Evolutionary conservation across 2,888 invertebrate genomes (phyloP).

Genomic region (Ophion ellenae): DNA sequence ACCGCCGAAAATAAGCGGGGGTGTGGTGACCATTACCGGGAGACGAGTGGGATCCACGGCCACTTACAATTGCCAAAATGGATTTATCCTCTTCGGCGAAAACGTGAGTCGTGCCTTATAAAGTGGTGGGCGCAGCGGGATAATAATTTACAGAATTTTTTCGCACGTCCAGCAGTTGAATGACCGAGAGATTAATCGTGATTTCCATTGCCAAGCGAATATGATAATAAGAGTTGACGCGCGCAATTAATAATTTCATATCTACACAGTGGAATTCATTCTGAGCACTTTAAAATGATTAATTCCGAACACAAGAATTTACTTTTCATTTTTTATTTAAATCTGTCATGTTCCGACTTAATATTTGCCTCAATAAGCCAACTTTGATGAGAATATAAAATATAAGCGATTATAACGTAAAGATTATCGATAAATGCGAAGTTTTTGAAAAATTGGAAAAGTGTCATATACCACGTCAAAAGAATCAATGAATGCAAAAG

Average conservation of each 20-base stretch:
- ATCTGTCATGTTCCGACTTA: no score
- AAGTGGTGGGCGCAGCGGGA: background rate
- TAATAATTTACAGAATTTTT: background rate
- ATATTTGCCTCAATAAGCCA: no score
- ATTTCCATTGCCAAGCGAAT: slow-evolving; percentile 32
- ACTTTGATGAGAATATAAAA: no score
- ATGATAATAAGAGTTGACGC: slow-evolving; percentile 25
- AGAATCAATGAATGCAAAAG: no score
- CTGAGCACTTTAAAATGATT: no score
- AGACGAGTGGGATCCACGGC: slow-evolving; percentile 92
- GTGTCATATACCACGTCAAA: background rate
- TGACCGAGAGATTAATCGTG: slow-evolving; percentile 25
- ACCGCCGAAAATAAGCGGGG: slow-evolving; percentile 91
- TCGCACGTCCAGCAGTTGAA: slow-evolving; percentile 2
- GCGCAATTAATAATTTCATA: slow-evolving; percentile 21
- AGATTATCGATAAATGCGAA: no score
- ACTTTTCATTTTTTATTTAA: no score
- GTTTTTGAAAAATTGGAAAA: no score
- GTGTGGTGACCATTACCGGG: slow-evolving; percentile 89
- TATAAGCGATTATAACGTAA: no score
- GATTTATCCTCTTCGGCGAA: slow-evolving; percentile 93
- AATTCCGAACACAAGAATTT: no score
- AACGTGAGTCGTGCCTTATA: slow-evolving; percentile 86
- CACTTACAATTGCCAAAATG: slow-evolving; percentile 91
- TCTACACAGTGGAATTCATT: no score